phyloP scores from a whole-genome alignment of 2,113 vertebrate species.

The Hipposideros armiger region DNA sequence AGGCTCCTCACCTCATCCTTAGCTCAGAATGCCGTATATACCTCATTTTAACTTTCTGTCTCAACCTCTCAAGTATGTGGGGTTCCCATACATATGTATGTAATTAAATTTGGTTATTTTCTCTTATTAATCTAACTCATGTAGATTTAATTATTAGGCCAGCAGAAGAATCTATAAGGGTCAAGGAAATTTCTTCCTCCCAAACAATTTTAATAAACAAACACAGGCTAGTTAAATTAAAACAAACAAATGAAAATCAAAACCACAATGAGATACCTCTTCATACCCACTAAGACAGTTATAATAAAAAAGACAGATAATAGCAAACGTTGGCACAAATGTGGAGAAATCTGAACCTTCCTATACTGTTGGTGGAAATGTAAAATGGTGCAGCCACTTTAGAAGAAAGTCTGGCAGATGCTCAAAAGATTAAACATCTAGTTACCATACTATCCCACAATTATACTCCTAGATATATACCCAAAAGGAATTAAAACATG shows the following conservation, averaged over 20 bases:
- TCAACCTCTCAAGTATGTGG: background rate
- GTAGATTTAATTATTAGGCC: background rate
- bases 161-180: background rate
- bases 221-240: slow-evolving; percentile 13
- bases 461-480: background rate
- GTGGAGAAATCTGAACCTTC: background rate
- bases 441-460: background rate
- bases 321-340: background rate
- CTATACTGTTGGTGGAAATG: background rate
- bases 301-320: background rate
- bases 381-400: background rate
- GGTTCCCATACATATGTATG: background rate
- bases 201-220: background rate
- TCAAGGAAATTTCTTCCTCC: background rate
- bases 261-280: background rate
- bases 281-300: background rate
- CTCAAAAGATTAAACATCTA: slow-evolving; percentile 41
- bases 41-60: background rate
- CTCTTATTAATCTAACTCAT: background rate
- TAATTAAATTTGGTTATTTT: background rate
- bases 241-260: background rate
- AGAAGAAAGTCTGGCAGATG: background rate
- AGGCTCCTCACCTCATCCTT: background rate
- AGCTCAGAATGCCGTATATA: background rate
- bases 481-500: background rate